These are phyloP conservation scores for Musca vetustissima DNA, from an alignment of 1,140 invertebrate species.

Conservation along the genomic window DNA sequence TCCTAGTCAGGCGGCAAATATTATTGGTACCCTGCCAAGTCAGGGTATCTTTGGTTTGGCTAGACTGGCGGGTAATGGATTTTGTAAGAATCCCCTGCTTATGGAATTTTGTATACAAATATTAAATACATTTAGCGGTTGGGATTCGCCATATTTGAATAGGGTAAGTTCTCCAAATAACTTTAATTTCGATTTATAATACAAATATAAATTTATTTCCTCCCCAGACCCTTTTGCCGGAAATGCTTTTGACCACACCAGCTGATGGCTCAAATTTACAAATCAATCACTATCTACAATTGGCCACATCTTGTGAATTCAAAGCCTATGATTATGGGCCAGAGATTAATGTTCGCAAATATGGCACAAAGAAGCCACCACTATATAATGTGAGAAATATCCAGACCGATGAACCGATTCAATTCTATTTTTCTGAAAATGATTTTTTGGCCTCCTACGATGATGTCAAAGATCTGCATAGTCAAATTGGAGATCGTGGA, in stretches of 20 bases:
- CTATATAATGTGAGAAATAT: conserved; percentile 61
- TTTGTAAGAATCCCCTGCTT: no score
- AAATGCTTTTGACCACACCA: conserved; percentile 40
- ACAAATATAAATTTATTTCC: background rate
- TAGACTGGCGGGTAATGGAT: no score
- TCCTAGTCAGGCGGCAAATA: no score
- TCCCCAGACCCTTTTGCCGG: conserved; percentile 37
- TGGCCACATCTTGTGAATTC: conserved; percentile 42
- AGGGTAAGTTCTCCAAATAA: no score
- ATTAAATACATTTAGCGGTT: no score
- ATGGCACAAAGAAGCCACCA: conserved; percentile 58
- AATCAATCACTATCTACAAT: conserved; percentile 58
- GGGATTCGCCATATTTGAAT: no score
- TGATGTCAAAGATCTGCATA: conserved; percentile 43
- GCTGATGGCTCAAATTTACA: conserved; percentile 59
- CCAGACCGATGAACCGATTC: conserved; percentile 56
- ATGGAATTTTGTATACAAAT: no score
- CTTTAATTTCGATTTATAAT: no score
- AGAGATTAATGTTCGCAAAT: conserved; percentile 52
- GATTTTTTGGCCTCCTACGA: conserved; percentile 62
- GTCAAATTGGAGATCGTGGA: conserved; percentile 44
- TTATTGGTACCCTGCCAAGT: no score
- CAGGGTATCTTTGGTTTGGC: no score
- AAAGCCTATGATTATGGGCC: conserved; percentile 56
- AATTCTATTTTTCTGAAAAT: conserved; percentile 64